A percentile compares a stretch with the other conserved stretches of the same genome.
Evolutionary conservation across 2,113 vertebrate species (phyloP).

Genomic region (Dasyprocta punctata): DNA sequence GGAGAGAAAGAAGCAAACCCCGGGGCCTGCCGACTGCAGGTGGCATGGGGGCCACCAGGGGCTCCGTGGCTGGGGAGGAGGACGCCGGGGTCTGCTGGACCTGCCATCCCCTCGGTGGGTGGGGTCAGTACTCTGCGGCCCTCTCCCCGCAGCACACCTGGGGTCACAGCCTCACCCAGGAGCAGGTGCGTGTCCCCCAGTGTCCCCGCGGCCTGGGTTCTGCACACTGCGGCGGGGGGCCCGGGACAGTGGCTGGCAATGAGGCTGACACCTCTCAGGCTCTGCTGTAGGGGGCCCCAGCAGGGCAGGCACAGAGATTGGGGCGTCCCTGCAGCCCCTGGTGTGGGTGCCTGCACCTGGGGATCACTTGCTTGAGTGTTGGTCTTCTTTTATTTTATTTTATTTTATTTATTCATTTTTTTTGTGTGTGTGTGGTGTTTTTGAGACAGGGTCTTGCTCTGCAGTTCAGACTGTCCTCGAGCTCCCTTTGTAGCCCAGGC

Average conservation of each 20-base stretch:
- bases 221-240: neutral
- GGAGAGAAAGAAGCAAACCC: neutral
- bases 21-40: neutral
- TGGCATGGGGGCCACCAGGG: too few species aligned
- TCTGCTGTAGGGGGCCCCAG: too few species aligned
- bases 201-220: too few species aligned
- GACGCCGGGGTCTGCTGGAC: neutral
- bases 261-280: too few species aligned
- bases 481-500: too few species aligned
- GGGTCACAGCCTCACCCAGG: accelerated
- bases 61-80: neutral
- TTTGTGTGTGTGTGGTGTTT: too few species aligned
- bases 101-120: neutral
- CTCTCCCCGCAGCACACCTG: neutral
- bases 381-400: too few species aligned
- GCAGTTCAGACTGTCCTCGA: too few species aligned
- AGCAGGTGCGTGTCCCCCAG: accelerated
- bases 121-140: neutral
- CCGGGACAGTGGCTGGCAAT: neutral
- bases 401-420: too few species aligned
- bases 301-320: neutral
- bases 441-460: too few species aligned
- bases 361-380: neutral
- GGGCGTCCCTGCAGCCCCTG: accelerated
- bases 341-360: neutral